Conservation (phyloP, 2,888 invertebrate genomes). For the Macrostomum cliftonense region DNA sequence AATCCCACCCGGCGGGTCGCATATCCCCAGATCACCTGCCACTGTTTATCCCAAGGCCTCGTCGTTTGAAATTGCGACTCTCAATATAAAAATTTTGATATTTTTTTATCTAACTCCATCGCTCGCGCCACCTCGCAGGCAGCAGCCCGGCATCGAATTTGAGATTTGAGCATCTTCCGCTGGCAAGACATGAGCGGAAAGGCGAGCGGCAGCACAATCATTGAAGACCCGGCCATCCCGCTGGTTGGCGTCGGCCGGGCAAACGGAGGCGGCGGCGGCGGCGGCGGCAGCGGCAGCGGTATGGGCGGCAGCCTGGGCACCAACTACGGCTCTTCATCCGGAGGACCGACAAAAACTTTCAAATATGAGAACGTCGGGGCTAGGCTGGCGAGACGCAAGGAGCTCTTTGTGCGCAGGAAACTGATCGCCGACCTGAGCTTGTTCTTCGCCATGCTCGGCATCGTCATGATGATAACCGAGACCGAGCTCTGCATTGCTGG, state of each 20-base stretch:
- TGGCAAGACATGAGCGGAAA: no score
- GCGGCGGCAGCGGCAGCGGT: slow-evolving; percentile 11
- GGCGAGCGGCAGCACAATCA: slow-evolving; percentile 16
- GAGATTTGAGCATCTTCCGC: no score
- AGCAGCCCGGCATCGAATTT: no score
- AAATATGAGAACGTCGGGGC: slow-evolving; percentile 26
- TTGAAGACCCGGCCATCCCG: slow-evolving; percentile 29
- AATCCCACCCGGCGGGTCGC: no score
- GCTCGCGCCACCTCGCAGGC: no score
- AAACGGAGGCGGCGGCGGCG: not conserved
- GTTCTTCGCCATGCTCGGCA: slow-evolving; percentile 24
- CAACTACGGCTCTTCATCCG: not conserved
- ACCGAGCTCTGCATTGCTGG: slow-evolving; percentile 23
- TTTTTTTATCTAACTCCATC: no score
- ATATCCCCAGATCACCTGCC: no score
- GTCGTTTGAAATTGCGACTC: no score
- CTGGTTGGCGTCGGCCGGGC: slow-evolving; percentile 27
- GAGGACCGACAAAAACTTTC: no score
- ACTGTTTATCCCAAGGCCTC: no score
- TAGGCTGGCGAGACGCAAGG: slow-evolving; percentile 28
- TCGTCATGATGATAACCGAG: slow-evolving; percentile 28
- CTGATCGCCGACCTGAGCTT: slow-evolving; percentile 24
- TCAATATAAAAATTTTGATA: no score
- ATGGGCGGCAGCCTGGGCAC: slow-evolving; percentile 10
- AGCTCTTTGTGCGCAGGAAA: slow-evolving; percentile 24